Evolutionary conservation across 2,888 invertebrate genomes (phyloP), one percentile per base, ranked within the genome.

Genomic region (Minunthozetes semirufus): DNA sequence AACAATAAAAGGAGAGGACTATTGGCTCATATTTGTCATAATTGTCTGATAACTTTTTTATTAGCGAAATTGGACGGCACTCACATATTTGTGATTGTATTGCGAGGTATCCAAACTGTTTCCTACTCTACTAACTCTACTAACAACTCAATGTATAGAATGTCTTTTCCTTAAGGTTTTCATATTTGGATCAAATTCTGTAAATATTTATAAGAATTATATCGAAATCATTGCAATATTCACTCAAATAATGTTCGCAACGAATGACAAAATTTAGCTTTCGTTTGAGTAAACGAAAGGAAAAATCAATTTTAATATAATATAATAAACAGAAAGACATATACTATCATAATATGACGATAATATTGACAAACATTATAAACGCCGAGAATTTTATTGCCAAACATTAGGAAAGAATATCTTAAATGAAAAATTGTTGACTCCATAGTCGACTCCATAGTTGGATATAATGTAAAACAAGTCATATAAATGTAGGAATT

Each of bases 391-490:
- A n/a, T 68, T 68, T 68, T 46, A 46, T 68, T 46, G 42, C 68
- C 33, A 19, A 63, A 68, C 68, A 68, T 68, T 68, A 68, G 38
- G 13, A 13, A 13, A 22, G 33, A 68, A 68, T 33, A n/a, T 42
- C 9, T 68, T 19, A 68, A 68, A 68, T 68, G 42, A 68, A 68
- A 68, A 68, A 68, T 68, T 68, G 42, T 68, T 68, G 46, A 22
- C 22, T 68, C 22, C 11, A 17, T 56, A 19, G 42, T 68, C 42
- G 46, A 22, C 22, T 68, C 22, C 11, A 17, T 56, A 19, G n/a
- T 9, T 68, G 68, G 38, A 13, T 68, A 25, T 22, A 46, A 22
- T 68, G 68, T 68, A 46, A 68, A 68, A 68, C 68, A 42, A 68
- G 68, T 46, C 19, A 68, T 68, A 68, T 68, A 19, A 68, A 22